Evolutionary conservation across 2,113 vertebrate genomes (phyloP).

Genomic region (Acrocephalus arundinaceus): DNA sequence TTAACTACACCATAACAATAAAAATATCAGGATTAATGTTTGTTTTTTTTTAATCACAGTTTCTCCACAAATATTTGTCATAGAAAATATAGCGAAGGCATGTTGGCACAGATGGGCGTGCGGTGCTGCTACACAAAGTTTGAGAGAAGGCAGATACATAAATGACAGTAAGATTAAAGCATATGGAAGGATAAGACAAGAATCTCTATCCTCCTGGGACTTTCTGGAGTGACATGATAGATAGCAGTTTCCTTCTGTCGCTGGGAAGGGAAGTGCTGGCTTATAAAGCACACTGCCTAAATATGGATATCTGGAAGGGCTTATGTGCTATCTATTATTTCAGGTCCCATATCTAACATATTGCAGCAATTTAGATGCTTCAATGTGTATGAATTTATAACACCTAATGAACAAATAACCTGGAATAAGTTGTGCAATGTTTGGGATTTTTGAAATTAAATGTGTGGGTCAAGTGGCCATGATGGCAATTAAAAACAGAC

Average conservation of each 20-base stretch:
- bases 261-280: background rate
- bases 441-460: background rate
- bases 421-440: background rate
- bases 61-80: constrained; percentile 77
- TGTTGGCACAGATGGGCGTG: constrained; percentile 69
- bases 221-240: constrained; percentile 51
- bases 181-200: constrained; percentile 30
- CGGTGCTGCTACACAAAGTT: constrained; percentile 60
- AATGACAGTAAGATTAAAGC: constrained; percentile 62
- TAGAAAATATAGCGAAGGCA: constrained; percentile 81
- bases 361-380: background rate
- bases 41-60: constrained; percentile 71
- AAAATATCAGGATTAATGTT: constrained; percentile 78
- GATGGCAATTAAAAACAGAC: background rate
- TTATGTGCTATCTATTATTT: background rate
- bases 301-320: background rate
- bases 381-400: background rate
- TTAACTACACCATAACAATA: constrained; percentile 79
- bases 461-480: background rate
- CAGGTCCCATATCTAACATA: background rate
- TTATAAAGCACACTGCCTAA: background rate
- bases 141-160: constrained; percentile 58
- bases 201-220: constrained; percentile 39
- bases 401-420: background rate
- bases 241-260: constrained; percentile 35